A percentile compares a stretch with the other conserved stretches of the same genome.
Conservation (phyloP, 2,113 vertebrate species). For the Solea solea region DNA sequence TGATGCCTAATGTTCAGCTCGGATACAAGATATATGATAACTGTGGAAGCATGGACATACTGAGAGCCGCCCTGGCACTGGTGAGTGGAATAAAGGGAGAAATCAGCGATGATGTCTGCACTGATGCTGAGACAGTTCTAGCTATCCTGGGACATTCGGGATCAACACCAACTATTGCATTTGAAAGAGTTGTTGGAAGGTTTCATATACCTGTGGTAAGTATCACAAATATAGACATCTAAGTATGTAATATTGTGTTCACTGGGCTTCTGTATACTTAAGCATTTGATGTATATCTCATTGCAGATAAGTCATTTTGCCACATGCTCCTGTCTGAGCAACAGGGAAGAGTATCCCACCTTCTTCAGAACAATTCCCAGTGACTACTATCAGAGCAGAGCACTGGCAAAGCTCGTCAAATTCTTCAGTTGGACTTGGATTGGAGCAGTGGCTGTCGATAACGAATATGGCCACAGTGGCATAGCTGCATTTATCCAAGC, state of each 20-base stretch:
- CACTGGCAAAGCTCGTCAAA: constrained; percentile 78
- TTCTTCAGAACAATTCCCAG: constrained; percentile 85
- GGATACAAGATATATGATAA: constrained; percentile 79
- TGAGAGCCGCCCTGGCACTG: constrained; percentile 77
- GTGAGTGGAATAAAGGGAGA: constrained; percentile 64
- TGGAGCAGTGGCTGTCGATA: constrained; percentile 78
- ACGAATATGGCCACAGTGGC: constrained; percentile 80
- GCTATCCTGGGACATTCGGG: constrained; percentile 83
- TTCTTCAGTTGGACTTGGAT: constrained; percentile 84
- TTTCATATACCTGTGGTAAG: constrained; percentile 83
- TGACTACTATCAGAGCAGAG: constrained; percentile 82
- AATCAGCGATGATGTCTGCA: constrained; percentile 59
- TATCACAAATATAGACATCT: neutral
- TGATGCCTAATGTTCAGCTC: constrained; percentile 74
- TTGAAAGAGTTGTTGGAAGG: constrained; percentile 70
- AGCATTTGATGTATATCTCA: neutral
- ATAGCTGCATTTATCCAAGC: constrained; percentile 72
- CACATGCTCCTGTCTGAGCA: constrained; percentile 81
- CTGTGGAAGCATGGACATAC: constrained; percentile 80
- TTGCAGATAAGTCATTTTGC: constrained; percentile 84
- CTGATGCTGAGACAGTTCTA: constrained; percentile 63
- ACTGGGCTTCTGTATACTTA: too few species aligned
- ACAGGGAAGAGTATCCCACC: constrained; percentile 78
- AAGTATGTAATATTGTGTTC: neutral
- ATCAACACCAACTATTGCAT: constrained; percentile 80